A percentile compares a stretch with the other conserved stretches of the same genome.
phyloP scores from a whole-genome alignment of 2,888 invertebrate species.

The Drosophila subquinaria region DNA sequence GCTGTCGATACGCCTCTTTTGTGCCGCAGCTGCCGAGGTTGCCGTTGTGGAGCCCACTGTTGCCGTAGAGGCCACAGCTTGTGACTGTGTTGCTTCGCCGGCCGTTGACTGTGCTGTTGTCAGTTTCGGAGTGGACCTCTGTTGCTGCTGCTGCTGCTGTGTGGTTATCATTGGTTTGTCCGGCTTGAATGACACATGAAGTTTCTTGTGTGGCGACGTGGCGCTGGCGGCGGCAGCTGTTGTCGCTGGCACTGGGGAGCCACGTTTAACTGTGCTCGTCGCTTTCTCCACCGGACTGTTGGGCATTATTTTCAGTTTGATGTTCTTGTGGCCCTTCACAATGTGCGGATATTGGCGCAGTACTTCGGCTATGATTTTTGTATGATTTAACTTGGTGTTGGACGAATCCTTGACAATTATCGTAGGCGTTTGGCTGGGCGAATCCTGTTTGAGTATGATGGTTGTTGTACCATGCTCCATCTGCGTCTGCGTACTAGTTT shows the following conservation, averaged over 20 bases:
- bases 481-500: constrained; percentile 62
- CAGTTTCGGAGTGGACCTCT: constrained; percentile 43
- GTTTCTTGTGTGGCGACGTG: constrained; percentile 66
- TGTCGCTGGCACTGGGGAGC: constrained; percentile 38
- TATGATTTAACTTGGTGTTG: constrained; percentile 88
- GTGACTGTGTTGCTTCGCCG: constrained; percentile 17
- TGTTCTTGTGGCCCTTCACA: constrained; percentile 94
- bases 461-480: constrained; percentile 76
- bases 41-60: constrained; percentile 32
- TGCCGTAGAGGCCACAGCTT: constrained; percentile 30
- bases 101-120: constrained; percentile 27
- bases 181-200: constrained; percentile 69
- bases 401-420: constrained; percentile 84
- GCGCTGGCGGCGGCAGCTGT: constrained; percentile 18
- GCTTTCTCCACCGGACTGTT: constrained; percentile 83
- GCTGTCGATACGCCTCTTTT: constrained; percentile 87
- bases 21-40: constrained; percentile 58
- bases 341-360: constrained; percentile 95
- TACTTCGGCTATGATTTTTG: constrained; percentile 94
- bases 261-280: constrained; percentile 36
- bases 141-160: constrained; percentile 43
- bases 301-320: constrained; percentile 93
- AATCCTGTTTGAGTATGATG: constrained; percentile 83
- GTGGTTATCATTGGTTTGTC: constrained; percentile 63
- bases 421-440: constrained; percentile 83